Conservation (phyloP, 2,797 vertebrate genomes). For the Phalloptychus januarius region DNA sequence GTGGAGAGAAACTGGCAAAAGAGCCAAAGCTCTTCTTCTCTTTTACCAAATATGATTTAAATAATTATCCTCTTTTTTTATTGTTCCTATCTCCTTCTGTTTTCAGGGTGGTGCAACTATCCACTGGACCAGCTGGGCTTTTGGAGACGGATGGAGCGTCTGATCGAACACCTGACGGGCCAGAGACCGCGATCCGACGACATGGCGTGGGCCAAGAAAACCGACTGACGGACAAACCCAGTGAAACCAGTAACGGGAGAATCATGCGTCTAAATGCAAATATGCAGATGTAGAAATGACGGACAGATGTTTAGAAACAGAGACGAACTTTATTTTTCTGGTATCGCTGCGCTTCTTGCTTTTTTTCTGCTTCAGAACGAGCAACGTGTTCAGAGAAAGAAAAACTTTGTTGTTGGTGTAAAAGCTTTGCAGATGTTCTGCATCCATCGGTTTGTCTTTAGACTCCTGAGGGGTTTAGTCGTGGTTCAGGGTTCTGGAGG, state of each 20-base stretch:
- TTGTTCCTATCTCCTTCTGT: background rate
- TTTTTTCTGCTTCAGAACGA: slow-evolving; percentile 31
- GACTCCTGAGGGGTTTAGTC: slow-evolving; percentile 36
- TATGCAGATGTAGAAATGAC: background rate
- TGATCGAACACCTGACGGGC: slow-evolving; percentile 77
- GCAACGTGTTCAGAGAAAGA: slow-evolving; percentile 17
- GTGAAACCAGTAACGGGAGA: slow-evolving; percentile 17
- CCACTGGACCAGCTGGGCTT: slow-evolving; percentile 81
- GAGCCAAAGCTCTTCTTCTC: background rate
- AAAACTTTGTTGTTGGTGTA: background rate
- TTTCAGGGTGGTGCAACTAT: slow-evolving; percentile 82
- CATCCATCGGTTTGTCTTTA: slow-evolving; percentile 26
- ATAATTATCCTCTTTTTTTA: background rate
- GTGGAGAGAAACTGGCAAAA: background rate
- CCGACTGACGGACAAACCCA: slow-evolving; percentile 54
- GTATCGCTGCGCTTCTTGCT: slow-evolving; percentile 40
- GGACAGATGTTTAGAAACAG: slow-evolving; percentile 2
- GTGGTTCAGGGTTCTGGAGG: slow-evolving; percentile 60
- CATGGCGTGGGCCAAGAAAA: slow-evolving; percentile 82
- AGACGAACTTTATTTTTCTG: slow-evolving; percentile 18
- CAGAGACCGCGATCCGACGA: slow-evolving; percentile 79
- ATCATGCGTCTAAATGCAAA: slow-evolving; percentile 11
- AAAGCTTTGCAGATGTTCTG: slow-evolving; percentile 8
- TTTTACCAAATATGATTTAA: background rate
- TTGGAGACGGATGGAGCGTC: slow-evolving; percentile 76